These are phyloP conservation scores for Eupithecia tripunctaria DNA, from an alignment of 2,888 invertebrate species.

Conservation along the genomic window DNA sequence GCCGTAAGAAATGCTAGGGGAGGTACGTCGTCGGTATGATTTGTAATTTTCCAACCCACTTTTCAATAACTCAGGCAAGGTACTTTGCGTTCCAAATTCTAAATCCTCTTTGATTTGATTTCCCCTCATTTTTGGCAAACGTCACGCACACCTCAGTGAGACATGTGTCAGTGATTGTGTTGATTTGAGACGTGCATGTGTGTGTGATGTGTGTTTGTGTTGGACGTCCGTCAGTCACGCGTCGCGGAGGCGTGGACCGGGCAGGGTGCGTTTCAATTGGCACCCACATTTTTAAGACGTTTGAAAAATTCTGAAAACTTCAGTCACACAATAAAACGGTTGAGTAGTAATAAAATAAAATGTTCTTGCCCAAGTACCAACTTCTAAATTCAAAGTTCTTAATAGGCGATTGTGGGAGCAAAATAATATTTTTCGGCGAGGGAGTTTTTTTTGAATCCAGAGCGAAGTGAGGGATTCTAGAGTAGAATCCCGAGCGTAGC, in stretches of 20 bases:
- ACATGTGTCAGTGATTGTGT: conserved; percentile 33
- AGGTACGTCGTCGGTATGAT: neutral
- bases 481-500: too few species aligned
- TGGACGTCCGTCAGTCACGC: conserved; percentile 72
- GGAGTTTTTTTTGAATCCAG: too few species aligned
- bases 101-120: conserved; percentile 15
- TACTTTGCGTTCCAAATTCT: conserved; percentile 11
- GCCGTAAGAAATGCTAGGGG: neutral
- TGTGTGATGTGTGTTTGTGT: conserved; percentile 50
- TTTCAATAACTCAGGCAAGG: conserved; percentile 1
- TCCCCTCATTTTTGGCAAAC: conserved; percentile 12
- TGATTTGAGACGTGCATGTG: conserved; percentile 11
- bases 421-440: too few species aligned
- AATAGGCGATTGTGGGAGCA: too few species aligned
- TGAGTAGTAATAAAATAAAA: too few species aligned
- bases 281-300: neutral
- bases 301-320: neutral
- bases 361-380: neutral
- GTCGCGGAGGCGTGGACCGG: conserved; percentile 63
- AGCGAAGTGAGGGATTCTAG: too few species aligned
- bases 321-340: neutral
- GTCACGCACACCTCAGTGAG: conserved; percentile 26
- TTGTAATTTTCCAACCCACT: conserved; percentile 15
- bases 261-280: conserved; percentile 49
- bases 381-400: neutral